Evolutionary conservation across 2,888 invertebrate genomes (phyloP).

Genomic region (Isoperla grammatica): DNA sequence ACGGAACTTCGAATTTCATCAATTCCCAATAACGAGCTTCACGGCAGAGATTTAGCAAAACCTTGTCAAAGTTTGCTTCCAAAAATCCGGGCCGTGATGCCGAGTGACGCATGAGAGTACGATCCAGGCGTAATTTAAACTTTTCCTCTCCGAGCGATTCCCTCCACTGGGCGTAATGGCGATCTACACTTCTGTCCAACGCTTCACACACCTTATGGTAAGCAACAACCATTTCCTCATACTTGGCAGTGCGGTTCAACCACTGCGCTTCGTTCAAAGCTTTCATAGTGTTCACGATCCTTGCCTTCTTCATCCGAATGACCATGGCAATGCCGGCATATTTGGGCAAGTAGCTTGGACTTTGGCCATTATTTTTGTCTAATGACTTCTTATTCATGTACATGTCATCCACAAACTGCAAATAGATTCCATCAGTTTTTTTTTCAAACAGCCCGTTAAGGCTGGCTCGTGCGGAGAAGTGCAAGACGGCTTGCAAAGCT

Average conservation of each 20-base stretch:
- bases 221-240: constrained; percentile 64
- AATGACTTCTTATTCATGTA: constrained; percentile 66
- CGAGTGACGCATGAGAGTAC: constrained; percentile 67
- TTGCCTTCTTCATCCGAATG: constrained; percentile 59
- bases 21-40: constrained; percentile 71
- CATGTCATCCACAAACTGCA: constrained; percentile 69
- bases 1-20: constrained; percentile 63
- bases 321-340: constrained; percentile 67
- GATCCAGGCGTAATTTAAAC: constrained; percentile 54
- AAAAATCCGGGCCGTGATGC: constrained; percentile 56
- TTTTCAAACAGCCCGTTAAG: constrained; percentile 62
- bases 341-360: constrained; percentile 62
- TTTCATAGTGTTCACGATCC: constrained; percentile 43
- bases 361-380: constrained; percentile 53
- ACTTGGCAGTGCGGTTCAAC: constrained; percentile 68
- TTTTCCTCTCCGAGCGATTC: constrained; percentile 55
- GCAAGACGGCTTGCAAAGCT: constrained; percentile 67
- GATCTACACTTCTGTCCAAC: constrained; percentile 51
- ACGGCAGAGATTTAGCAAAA: constrained; percentile 48
- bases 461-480: constrained; percentile 69
- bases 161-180: constrained; percentile 52
- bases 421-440: constrained; percentile 63
- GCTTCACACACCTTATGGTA: constrained; percentile 57
- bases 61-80: constrained; percentile 77
- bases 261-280: constrained; percentile 68